Conservation (phyloP, 2,797 vertebrate genomes). For the Coendou prehensilis region DNA sequence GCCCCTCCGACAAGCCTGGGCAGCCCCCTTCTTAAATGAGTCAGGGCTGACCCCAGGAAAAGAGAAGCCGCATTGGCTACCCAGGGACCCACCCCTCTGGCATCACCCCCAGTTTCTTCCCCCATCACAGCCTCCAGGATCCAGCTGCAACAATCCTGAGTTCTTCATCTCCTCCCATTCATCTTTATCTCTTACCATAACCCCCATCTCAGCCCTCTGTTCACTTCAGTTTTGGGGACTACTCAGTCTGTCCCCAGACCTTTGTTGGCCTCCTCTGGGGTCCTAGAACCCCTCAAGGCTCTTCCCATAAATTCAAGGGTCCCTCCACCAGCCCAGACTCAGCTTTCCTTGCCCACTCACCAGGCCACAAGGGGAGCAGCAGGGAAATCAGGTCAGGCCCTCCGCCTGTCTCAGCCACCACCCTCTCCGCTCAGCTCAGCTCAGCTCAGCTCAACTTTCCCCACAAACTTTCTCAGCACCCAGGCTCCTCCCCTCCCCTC, state of each 20-base stretch:
- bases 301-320: constrained; percentile 42
- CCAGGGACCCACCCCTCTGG: constrained; percentile 27
- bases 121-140: neutral
- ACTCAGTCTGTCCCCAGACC: neutral
- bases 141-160: neutral
- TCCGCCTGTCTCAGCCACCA: constrained; percentile 54
- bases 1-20: neutral
- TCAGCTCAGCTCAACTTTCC: constrained; percentile 62
- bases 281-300: neutral
- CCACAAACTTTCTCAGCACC: constrained; percentile 75
- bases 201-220: neutral
- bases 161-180: constrained; percentile 18
- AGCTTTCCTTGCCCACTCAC: constrained; percentile 73
- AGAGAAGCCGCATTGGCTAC: neutral
- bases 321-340: neutral
- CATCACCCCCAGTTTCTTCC: neutral
- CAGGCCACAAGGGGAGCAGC: constrained; percentile 59
- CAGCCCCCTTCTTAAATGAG: constrained; percentile 5
- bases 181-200: neutral
- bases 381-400: constrained; percentile 51
- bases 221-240: constrained; percentile 46
- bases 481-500: constrained; percentile 80
- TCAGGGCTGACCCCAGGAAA: constrained; percentile 16
- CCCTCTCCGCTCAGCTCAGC: neutral
- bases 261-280: constrained; percentile 16